Base-by-base conservation (phyloP, 2,113 vertebrate species). In the Elachura formosa region DNA sequence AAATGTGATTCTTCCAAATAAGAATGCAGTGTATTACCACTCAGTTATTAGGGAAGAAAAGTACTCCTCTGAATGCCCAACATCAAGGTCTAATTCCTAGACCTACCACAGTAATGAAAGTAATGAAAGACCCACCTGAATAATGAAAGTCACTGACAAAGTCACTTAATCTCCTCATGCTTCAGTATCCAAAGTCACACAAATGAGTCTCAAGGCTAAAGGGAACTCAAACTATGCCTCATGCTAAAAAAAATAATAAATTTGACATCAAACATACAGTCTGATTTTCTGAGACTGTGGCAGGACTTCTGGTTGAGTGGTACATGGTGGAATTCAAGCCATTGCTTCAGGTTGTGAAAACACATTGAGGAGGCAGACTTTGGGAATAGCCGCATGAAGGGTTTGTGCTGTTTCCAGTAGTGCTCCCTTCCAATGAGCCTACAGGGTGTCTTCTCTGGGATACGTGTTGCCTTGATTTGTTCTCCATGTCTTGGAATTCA, bases 1-100 rank as follows among this genome's bases (percentile, higher is more conserved):
- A 96, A 95, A 96, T 92, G 90, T 95, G 96, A 96, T 86, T 84
- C 88, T 88, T 92, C 94, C 95, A 95, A 96, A 96, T 95, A 95
- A 94, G 92, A 95, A 93, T 80, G 88, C 88, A 46, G 55, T 83
- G 79, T 86, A 96, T 94, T 95, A 95, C 72, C 90, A 80, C 55
- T 86, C 55, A 71, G 88, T 92, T 95, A 93, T 95, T 95, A 86
- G 64, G 92, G 63, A 77, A 90, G 90, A 73, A 83, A 95, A 95
- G 85, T 93, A 92, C 79, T 94, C 75, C 66, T 88, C 75, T 95
- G 94, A 94, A 95, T 90, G 83, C 59, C 59, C 88, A 89, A 62
- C 87, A 95, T 94, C 81, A 95, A 91, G 77, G 74, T 85, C 93
- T 95, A 89, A 95, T 93, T 94, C 74, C 84, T 85, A 84, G 87